Evolutionary conservation across 1,140 invertebrate species (phyloP).

Genomic region (Neuroterus valhalla): DNA sequence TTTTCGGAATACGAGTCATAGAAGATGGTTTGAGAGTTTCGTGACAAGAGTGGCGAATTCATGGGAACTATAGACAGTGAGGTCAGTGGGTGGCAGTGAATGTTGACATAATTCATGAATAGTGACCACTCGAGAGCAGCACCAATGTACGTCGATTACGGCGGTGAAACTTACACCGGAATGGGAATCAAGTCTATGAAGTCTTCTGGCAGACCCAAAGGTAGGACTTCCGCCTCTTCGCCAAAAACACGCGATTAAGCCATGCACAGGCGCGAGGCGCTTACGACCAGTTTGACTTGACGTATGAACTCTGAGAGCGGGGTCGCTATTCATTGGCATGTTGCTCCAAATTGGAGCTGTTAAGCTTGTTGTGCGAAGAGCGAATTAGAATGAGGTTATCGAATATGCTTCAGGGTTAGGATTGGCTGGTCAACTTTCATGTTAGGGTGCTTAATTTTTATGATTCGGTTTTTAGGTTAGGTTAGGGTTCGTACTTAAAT

Average conservation of each 20-base stretch:
- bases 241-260: not conserved
- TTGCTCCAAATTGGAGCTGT: slow-evolving; percentile 4
- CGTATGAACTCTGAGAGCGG: slow-evolving; percentile 30
- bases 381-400: no score
- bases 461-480: no score
- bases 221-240: slow-evolving; percentile 56
- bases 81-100: slow-evolving; percentile 43
- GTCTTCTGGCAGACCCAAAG: slow-evolving; percentile 75
- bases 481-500: no score
- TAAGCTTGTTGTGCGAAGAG: no score
- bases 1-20: no score
- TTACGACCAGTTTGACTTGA: not conserved
- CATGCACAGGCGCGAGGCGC: not conserved
- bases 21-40: no score
- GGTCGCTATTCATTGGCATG: slow-evolving; percentile 4
- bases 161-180: slow-evolving; percentile 69
- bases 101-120: slow-evolving; percentile 60
- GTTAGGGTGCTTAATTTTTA: no score
- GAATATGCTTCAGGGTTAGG: no score
- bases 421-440: no score
- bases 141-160: slow-evolving; percentile 74
- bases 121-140: slow-evolving; percentile 55
- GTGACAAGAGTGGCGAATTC: no score
- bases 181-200: slow-evolving; percentile 78
- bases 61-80: not conserved